Conservation (phyloP, 2,797 vertebrate species). For the Paramormyrops hopkinsi region DNA sequence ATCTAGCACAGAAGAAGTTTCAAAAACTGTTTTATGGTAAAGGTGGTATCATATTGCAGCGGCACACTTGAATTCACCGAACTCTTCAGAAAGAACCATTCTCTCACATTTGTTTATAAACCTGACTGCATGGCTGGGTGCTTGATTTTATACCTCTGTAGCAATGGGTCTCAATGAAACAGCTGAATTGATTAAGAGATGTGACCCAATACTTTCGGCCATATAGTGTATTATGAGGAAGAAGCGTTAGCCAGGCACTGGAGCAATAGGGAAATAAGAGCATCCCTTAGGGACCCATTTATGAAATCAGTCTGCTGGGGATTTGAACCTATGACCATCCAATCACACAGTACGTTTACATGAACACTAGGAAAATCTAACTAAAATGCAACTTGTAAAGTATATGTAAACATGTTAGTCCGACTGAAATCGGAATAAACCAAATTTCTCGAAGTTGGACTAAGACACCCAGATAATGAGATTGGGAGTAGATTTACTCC, state of each 20-base stretch:
- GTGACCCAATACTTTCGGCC: not conserved
- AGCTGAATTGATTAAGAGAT: not conserved
- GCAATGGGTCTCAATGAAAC: not conserved
- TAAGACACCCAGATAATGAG: not conserved
- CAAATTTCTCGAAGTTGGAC: not conserved
- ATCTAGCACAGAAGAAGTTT: not conserved
- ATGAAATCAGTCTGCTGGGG: not conserved
- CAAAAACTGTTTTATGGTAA: not conserved
- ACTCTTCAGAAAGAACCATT: not conserved
- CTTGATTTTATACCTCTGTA: not conserved
- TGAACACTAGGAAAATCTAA: too few species aligned
- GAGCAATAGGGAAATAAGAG: not conserved
- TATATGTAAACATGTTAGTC: not conserved
- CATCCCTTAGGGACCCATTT: not conserved
- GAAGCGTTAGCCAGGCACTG: not conserved
- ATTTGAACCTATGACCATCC: not conserved
- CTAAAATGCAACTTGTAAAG: not conserved
- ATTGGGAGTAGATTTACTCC: not conserved
- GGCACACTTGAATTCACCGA: not conserved
- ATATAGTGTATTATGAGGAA: not conserved
- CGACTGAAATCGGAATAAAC: too few species aligned
- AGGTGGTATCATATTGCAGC: not conserved
- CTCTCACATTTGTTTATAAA: not conserved
- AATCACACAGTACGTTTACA: not conserved
- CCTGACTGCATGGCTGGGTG: not conserved